Evolutionary conservation across 2,797 vertebrate species (phyloP), one percentile per base, ranked within the genome.

Genomic region (Melopsittacus undulatus): DNA sequence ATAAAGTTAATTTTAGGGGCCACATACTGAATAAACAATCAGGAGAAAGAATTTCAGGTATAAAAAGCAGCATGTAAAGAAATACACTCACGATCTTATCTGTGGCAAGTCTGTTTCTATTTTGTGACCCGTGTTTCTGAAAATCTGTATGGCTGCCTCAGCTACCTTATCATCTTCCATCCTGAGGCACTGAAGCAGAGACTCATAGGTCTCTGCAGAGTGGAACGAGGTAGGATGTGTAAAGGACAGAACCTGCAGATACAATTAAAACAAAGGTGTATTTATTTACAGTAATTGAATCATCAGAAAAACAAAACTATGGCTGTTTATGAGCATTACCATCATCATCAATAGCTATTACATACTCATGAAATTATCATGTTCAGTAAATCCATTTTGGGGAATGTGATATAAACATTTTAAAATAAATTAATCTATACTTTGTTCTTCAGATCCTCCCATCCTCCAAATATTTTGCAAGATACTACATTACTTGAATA

Each of bases 151-250:
- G 87, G 99, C 99, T 88, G 99, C 99, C 97, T 99, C 99, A 4
- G 99, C 99, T 96, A 99, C 99, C 93, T 99, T 99, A 97, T 99
- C 99, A 63, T 99, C 99, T 97, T 99, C 99, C 99, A 99, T 99
- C 98, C 99, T 99, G 96, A 99, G 98, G 98, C 99, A 99, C 98
- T 99, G 99, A 88, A 99, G 98, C 83, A 99, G 98, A 95, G 99
- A 99, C 98, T 99, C 99, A 63, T 99, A 99, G 2, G 99, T 99
- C 97, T 99, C 99, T 80, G 99, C 98, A 67, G 99, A 99, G 98
- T 99, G 99, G 98, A 99, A 99, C 49, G 99, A 99, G 96, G 99
- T 99, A 97, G 99, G 99, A 97, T 99, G 99, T 78, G 99, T 99
- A 97, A 99, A 99, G 57, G 99, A 99, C 97, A 99, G 98, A 97